A percentile compares a stretch with the other conserved stretches of the same genome.
These are phyloP conservation scores for Myiopsitta monachus DNA, from an alignment of 2,113 vertebrate species.

Conservation along the genomic window DNA sequence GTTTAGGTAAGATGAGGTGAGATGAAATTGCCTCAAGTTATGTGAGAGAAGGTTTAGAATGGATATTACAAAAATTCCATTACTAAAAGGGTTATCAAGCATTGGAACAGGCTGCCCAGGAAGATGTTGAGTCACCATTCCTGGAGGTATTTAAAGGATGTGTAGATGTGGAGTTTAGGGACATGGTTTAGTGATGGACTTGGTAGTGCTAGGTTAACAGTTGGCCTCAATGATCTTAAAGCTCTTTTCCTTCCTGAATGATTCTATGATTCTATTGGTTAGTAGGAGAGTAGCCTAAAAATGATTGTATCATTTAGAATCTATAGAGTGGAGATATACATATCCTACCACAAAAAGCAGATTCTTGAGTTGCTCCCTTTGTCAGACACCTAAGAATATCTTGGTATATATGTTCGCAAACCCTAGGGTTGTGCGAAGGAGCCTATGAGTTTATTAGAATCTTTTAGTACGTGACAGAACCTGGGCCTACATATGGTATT, in stretches of 20 bases:
- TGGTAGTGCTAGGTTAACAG: not conserved
- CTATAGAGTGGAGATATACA: not conserved
- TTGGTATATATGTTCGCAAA: too few relatives aligned
- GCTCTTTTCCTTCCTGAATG: not conserved
- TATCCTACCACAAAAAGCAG: not conserved
- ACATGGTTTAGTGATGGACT: not conserved
- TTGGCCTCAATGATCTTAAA: not conserved
- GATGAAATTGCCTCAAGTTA: not conserved
- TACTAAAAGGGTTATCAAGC: not conserved
- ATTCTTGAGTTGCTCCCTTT: not conserved
- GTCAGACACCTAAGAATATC: not conserved
- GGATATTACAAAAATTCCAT: not conserved
- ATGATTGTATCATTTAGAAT: not conserved
- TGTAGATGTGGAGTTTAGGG: not conserved
- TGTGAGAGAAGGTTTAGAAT: not conserved
- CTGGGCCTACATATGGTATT: not conserved
- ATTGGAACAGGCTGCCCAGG: not conserved
- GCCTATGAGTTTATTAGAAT: accelerated
- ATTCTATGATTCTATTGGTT: not conserved
- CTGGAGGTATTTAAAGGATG: not conserved
- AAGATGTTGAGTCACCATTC: not conserved
- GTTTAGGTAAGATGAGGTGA: not conserved
- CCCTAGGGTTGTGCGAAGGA: not conserved
- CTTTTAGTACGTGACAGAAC: not conserved
- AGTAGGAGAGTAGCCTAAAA: not conserved